Evolutionary conservation across 1,140 invertebrate genomes (phyloP).

Genomic region (Danaus plexippus): DNA sequence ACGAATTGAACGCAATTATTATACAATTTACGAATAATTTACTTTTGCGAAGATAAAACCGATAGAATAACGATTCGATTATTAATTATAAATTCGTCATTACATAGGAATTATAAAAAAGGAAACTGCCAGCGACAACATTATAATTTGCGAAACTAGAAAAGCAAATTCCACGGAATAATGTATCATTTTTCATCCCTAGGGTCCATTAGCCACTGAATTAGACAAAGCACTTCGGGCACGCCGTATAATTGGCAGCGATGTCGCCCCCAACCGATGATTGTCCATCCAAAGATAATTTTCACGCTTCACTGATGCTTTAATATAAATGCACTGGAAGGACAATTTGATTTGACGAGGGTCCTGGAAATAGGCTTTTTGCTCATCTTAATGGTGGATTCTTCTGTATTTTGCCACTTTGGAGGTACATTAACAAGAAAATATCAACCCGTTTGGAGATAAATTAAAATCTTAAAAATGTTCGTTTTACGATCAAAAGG

Average conservation of each 20-base stretch:
- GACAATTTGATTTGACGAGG: constrained; percentile 20
- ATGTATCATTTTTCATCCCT: constrained; percentile 8
- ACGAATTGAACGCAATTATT: not conserved
- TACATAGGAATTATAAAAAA: too few relatives aligned
- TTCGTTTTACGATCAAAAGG: too few relatives aligned
- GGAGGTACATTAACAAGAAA: not conserved
- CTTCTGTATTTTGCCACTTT: not conserved
- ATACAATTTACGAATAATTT: too few relatives aligned
- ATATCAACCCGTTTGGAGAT: too few relatives aligned
- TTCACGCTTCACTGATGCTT: constrained; percentile 26
- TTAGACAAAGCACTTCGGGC: constrained; percentile 15
- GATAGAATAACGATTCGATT: too few relatives aligned
- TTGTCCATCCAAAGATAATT: constrained; percentile 29
- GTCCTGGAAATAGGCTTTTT: constrained; percentile 17
- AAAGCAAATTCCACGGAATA: not conserved
- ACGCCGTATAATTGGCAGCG: constrained; percentile 21
- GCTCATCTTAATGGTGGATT: too few relatives aligned
- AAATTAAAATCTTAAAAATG: too few relatives aligned
- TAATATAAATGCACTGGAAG: constrained; percentile 23
- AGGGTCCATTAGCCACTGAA: constrained; percentile 14
- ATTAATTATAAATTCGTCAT: too few relatives aligned
- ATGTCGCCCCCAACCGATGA: constrained; percentile 23
- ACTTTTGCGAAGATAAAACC: too few relatives aligned
- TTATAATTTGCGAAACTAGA: too few relatives aligned
- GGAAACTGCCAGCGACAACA: too few relatives aligned